Conservation (phyloP, 1,140 invertebrate genomes). For the Drosophila sulfurigaster region DNA sequence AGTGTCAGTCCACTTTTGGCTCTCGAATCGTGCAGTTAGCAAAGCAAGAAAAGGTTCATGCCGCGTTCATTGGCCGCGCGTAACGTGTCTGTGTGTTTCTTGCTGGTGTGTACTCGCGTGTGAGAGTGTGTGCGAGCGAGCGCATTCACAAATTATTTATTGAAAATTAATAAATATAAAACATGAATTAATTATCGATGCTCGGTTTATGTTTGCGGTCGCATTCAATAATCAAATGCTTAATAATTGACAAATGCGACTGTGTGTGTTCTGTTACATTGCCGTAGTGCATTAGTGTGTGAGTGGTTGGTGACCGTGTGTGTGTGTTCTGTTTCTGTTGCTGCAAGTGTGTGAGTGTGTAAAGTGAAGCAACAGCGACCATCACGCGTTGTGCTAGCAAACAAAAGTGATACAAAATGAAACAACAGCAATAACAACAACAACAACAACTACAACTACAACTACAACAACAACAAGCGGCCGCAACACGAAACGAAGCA, state of each 20-base stretch:
- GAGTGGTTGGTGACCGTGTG: slow-evolving; percentile 42
- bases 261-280: slow-evolving; percentile 27
- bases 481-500: slow-evolving; percentile 15
- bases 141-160: slow-evolving; percentile 30
- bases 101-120: slow-evolving; percentile 32
- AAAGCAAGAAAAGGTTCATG: slow-evolving; percentile 35
- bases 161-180: slow-evolving; percentile 40
- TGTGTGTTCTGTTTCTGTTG: slow-evolving; percentile 11
- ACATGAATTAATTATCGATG: slow-evolving; percentile 33
- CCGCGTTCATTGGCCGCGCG: slow-evolving; percentile 54
- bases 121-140: slow-evolving; percentile 7
- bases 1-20: slow-evolving; percentile 72
- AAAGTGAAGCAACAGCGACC: slow-evolving; percentile 58
- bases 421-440: slow-evolving; percentile 44
- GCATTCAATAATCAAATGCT: slow-evolving; percentile 22
- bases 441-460: slow-evolving; percentile 38
- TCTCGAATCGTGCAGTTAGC: slow-evolving; percentile 69
- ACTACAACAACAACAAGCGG: slow-evolving; percentile 64
- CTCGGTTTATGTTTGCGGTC: slow-evolving; percentile 25
- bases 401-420: slow-evolving; percentile 53
- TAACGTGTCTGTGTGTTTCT: slow-evolving; percentile 49
- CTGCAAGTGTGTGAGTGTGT: slow-evolving; percentile 27
- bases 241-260: slow-evolving; percentile 60
- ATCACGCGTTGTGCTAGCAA: slow-evolving; percentile 56
- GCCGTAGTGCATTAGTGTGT: slow-evolving; percentile 20